Percentiles rank a stretch among this genome's conserved stretches.
phyloP scores from a whole-genome alignment of 2,888 invertebrate genomes.

The Pseudococcus longispinus region DNA sequence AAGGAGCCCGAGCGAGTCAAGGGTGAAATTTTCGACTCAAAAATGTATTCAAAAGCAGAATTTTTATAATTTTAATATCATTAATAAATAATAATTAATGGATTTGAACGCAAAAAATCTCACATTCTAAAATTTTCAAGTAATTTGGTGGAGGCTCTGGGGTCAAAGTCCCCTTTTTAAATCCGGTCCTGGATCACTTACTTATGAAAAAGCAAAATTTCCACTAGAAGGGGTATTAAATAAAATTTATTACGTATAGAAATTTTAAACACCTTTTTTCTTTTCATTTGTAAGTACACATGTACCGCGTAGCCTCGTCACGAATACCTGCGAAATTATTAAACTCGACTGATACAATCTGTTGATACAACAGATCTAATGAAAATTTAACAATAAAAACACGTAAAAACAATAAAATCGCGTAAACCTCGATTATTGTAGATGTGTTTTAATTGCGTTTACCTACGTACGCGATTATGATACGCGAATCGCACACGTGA shows the following conservation, averaged over 20 bases:
- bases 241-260: not conserved
- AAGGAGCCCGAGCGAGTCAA: no score
- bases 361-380: not conserved
- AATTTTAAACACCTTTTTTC: not conserved
- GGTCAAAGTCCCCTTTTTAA: no score
- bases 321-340: not conserved
- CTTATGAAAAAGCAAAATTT: no score
- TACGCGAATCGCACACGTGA: not conserved
- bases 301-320: not conserved
- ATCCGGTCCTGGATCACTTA: no score
- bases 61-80: no score
- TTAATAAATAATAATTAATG: no score
- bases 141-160: no score
- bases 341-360: conserved; percentile 10
- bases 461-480: not conserved
- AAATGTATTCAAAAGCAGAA: no score
- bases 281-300: not conserved
- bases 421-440: not conserved
- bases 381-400: conserved; percentile 33
- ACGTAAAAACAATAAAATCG: conserved; percentile 17
- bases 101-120: no score
- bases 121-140: no score
- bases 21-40: no score
- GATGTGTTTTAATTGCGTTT: conserved; percentile 13
- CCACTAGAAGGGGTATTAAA: not conserved